Base-by-base conservation (phyloP, 2,113 vertebrate genomes). In the Pelmatolapia mariae region DNA sequence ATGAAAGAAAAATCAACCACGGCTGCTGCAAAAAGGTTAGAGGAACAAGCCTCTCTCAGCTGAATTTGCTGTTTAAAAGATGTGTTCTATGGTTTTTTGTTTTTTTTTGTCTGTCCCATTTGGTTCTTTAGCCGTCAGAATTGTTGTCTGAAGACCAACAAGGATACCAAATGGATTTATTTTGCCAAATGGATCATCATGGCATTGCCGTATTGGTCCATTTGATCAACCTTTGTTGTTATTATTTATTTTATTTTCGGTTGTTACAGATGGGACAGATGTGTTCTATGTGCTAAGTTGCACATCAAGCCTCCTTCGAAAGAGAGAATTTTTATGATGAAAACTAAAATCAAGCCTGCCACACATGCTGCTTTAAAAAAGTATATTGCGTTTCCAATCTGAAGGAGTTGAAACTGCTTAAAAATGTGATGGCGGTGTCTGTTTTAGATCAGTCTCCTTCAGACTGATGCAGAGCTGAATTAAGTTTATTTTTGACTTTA, bases 1-100 rank as follows among this genome's bases (percentile, higher is more conserved):
- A 90, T 82, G 6, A 96, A 96, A 90, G 96, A 97, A 93, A 98
- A 97, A 95, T 50, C 92, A 8, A 22, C 82, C 5, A 29, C 92
- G 7, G 87, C 90, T 9, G 95, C 94, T 22, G 73, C 78, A 36
- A 97, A 97, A 89, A 98, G 97, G 98, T 98, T 89, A 96, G 95
- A 92, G 29, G 15, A 82, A 26, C 3, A 33, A 3, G 22, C 71
- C 7, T 24, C 2, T 43, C 3, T 22, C 5, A 9, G 9, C 57
- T 85, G 7, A 15, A 4, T 66, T 36, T 31, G 8, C 11, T 40
- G 22, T 43, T 56, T n/a, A n/a, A 52, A 52, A n/a, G 11, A 52
- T 78, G 29, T 78, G 26, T 4, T 52, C 45, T 78, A 4, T 45
- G 45, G n/a, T n/a, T n/a, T n/a, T n/a, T n/a, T n/a, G n/a, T n/a